A percentile compares a stretch with the other conserved stretches of the same genome.
These are phyloP conservation scores for Cheilosia urbana DNA, from an alignment of 2,888 invertebrate genomes.

Conservation along the genomic window DNA sequence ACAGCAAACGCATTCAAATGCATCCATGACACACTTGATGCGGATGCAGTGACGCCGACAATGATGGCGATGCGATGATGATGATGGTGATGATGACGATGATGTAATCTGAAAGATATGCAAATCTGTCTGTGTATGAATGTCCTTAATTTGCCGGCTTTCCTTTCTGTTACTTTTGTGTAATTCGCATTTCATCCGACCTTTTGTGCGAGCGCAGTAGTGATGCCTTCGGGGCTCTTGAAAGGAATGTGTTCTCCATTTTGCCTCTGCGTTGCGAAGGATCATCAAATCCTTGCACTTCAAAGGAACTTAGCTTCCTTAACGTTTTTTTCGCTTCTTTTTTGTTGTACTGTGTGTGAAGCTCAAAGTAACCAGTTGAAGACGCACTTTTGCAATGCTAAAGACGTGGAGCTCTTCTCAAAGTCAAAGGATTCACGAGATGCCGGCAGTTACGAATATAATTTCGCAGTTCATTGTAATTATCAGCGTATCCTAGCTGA, in stretches of 20 bases:
- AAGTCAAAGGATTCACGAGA: slow-evolving; percentile 58
- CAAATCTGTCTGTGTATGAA: slow-evolving; percentile 23
- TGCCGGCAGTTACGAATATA: slow-evolving; percentile 36
- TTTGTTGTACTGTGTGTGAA: slow-evolving; percentile 30
- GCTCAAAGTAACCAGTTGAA: slow-evolving; percentile 70
- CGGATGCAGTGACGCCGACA: slow-evolving; percentile 28
- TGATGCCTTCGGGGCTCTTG: slow-evolving; percentile 57
- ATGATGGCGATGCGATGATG: slow-evolving; percentile 25
- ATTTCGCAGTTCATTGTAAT: slow-evolving; percentile 60
- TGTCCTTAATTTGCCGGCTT: slow-evolving; percentile 60
- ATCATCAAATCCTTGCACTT: slow-evolving; percentile 63
- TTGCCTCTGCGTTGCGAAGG: slow-evolving; percentile 28
- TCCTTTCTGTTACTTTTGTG: slow-evolving; percentile 62
- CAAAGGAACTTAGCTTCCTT: slow-evolving; percentile 63
- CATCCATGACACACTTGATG: slow-evolving; percentile 47
- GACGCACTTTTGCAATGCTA: slow-evolving; percentile 64
- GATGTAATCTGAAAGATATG: slow-evolving; percentile 63
- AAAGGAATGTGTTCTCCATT: slow-evolving; percentile 49
- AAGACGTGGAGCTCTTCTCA: slow-evolving; percentile 42
- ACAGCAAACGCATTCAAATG: slow-evolving; percentile 67
- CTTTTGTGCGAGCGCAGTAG: slow-evolving; percentile 53
- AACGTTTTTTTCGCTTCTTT: slow-evolving; percentile 14
- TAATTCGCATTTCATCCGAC: slow-evolving; percentile 56
- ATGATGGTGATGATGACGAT: slow-evolving; percentile 45
- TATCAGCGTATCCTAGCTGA: slow-evolving; percentile 19